Base-by-base conservation (phyloP, 2,113 vertebrate genomes). In the Tragulus kanchil region DNA sequence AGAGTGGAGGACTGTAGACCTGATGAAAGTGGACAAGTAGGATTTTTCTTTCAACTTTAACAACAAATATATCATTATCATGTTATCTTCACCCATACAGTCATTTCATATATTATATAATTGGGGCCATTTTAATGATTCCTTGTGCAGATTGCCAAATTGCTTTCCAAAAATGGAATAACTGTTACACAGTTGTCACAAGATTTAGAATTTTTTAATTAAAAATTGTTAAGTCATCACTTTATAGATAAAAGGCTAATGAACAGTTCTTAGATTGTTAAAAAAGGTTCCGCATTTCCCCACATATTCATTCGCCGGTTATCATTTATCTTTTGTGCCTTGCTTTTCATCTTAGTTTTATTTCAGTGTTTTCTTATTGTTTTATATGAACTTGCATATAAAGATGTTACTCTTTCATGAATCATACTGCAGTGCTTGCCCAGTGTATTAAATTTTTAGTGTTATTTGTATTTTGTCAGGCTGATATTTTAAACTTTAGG, bases 291-390 rank as follows among this genome's bases (percentile, higher is more conserved):
- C 36, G 36, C 13, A 54, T 86, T 81, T 78, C 91, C 16, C 58
- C 31, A 21, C 61, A 71, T 50, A 6, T 21, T 81, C 14, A 31
- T 78, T 92, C 52, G 77, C 11, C 89, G 59, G 52, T 84, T 58
- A 58, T 59, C 4, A 85, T 75, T 88, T 91, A 21, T 93, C 36
- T 61, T 58, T 94, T 90, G 28, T 94, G 23, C 42, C 52, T 93
- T 83, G 4, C 15, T 90, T 92, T 77, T 54, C 15, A 50, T n/a
- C 4, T 73, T n/a, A 11, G 26, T 90, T 89, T 86, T 36, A 62
- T 65, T 79, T 95, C 59, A 28, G 4, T 95, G 10, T 71, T 65
- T 89, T 95, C 23, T 86, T 79, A 45, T 52, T 79, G 88, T 81
- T 79, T 88, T 93, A 71, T 64, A 65, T 93, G 28, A 67, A 71